phyloP scores from a whole-genome alignment of 2,888 invertebrate species.

The Capitulum mitella region DNA sequence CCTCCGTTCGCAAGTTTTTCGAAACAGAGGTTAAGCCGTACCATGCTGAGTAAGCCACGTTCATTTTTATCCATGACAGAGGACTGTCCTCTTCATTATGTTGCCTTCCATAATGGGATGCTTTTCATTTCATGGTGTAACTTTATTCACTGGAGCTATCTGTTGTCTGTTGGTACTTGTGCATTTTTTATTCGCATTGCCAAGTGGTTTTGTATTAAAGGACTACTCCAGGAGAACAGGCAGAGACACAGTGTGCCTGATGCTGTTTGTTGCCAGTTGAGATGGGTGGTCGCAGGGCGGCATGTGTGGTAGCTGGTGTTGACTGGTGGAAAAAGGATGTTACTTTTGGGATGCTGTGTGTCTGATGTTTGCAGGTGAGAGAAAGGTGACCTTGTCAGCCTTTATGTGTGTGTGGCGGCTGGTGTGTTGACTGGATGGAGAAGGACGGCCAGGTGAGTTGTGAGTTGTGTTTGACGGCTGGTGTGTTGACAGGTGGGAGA shows the following conservation, averaged over 20 bases:
- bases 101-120: neutral
- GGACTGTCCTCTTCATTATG: neutral
- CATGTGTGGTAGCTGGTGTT: too few relatives aligned
- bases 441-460: too few relatives aligned
- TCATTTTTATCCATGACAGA: too few relatives aligned
- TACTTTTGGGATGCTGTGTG: too few relatives aligned
- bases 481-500: slow-evolving; percentile 39
- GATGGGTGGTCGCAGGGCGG: neutral
- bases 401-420: neutral
- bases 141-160: neutral
- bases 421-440: too few relatives aligned
- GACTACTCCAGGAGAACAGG: neutral
- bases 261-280: neutral
- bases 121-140: neutral
- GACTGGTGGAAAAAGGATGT: too few relatives aligned
- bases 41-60: slow-evolving; percentile 41
- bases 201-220: neutral
- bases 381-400: too few relatives aligned
- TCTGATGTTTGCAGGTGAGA: too few relatives aligned
- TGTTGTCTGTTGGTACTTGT: neutral
- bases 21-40: slow-evolving; percentile 44
- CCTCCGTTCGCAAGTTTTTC: slow-evolving; percentile 43
- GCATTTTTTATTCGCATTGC: neutral
- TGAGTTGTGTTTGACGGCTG: neutral
- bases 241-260: too few relatives aligned